phyloP scores from a whole-genome alignment of 2,888 invertebrate genomes.

The Monoplex corrugatus region DNA sequence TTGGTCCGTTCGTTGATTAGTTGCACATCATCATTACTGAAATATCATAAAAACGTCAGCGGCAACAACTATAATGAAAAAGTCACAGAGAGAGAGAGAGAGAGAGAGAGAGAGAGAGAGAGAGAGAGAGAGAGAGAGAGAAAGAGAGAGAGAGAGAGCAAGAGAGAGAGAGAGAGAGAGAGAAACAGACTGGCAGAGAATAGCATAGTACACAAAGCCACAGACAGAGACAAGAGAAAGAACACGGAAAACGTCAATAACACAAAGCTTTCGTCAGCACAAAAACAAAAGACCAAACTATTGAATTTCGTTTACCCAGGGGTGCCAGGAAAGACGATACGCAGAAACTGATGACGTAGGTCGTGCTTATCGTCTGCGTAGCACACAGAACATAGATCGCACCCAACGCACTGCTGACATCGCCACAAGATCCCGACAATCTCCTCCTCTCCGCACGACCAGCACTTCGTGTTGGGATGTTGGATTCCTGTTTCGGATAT shows the following conservation, averaged over 20 bases:
- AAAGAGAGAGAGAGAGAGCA: too few species aligned
- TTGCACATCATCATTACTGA: too few species aligned
- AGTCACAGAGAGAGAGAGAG: too few species aligned
- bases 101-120: too few species aligned
- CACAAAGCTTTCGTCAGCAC: neutral
- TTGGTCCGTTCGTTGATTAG: too few species aligned
- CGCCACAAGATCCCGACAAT: constrained; percentile 51
- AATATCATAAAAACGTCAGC: too few species aligned
- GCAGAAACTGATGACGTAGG: constrained; percentile 48
- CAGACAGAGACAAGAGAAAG: neutral
- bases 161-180: too few species aligned
- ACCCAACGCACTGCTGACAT: constrained; percentile 47
- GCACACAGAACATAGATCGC: constrained; percentile 50
- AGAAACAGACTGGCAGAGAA: too few species aligned
- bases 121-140: too few species aligned
- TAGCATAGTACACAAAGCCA: too few species aligned
- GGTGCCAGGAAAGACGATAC: constrained; percentile 31
- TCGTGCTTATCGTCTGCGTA: constrained; percentile 52
- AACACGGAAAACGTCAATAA: neutral
- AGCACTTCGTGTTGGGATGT: neutral
- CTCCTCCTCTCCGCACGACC: constrained; percentile 22
- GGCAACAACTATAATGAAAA: too few species aligned
- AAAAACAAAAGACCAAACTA: neutral
- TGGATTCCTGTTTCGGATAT: constrained; percentile 40
- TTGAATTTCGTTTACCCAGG: constrained; percentile 28